phyloP scores from a whole-genome alignment of 2,113 vertebrate genomes.

The Gallinago media region DNA sequence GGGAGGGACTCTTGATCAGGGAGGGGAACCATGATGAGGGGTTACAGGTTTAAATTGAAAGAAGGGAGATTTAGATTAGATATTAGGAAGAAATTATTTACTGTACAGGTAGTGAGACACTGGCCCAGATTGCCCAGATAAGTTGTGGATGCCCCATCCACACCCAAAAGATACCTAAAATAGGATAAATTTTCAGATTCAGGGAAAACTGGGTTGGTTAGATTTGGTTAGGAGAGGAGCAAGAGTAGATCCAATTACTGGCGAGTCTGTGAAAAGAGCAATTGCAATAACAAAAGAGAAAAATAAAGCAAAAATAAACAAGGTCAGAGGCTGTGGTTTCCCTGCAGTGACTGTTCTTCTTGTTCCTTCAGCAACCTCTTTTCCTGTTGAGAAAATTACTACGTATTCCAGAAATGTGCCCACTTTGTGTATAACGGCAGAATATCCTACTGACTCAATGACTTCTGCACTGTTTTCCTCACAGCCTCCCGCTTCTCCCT shows the following conservation, averaged over 20 bases:
- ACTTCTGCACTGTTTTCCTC: neutral
- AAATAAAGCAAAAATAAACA: neutral
- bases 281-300: neutral
- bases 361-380: neutral
- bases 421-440: neutral
- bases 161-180: neutral
- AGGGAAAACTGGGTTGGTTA: neutral
- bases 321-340: neutral
- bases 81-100: neutral
- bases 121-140: neutral
- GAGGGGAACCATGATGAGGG: neutral
- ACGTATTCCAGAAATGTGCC: neutral
- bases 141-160: neutral
- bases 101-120: neutral
- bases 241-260: neutral
- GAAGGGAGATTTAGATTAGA: neutral
- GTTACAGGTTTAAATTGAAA: neutral
- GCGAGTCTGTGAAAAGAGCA: neutral
- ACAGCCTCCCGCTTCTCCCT: neutral
- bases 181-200: neutral
- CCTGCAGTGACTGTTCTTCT: neutral
- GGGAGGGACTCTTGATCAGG: neutral
- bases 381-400: constrained; percentile 37
- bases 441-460: neutral
- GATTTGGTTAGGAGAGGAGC: neutral